phyloP scores from a whole-genome alignment of 2,888 invertebrate genomes.

The Cynaeus angustus region DNA sequence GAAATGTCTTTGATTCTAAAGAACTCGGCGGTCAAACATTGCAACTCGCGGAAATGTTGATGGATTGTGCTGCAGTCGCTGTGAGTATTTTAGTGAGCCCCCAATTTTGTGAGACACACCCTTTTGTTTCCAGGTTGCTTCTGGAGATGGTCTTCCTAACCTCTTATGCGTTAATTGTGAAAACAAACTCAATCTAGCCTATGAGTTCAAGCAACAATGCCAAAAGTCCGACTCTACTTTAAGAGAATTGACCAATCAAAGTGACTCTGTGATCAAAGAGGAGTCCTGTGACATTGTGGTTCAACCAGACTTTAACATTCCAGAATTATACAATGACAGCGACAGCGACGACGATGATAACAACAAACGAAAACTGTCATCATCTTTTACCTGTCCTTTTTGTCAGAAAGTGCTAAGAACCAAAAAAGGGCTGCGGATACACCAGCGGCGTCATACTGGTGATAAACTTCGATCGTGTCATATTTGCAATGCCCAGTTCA shows the following conservation, averaged over 20 bases:
- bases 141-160: constrained; percentile 68
- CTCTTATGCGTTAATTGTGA: constrained; percentile 67
- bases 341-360: constrained; percentile 48
- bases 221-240: constrained; percentile 69
- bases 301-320: constrained; percentile 58
- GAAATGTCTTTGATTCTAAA: constrained; percentile 67
- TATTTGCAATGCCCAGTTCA: constrained; percentile 66
- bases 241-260: constrained; percentile 60
- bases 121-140: constrained; percentile 61
- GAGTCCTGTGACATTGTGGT: constrained; percentile 59
- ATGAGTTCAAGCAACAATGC: constrained; percentile 69
- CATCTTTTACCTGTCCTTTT: constrained; percentile 62
- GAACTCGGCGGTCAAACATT: constrained; percentile 62
- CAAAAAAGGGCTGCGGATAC: constrained; percentile 69
- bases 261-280: constrained; percentile 52
- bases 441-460: constrained; percentile 81
- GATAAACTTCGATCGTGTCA: constrained; percentile 65
- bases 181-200: constrained; percentile 67
- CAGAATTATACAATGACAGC: constrained; percentile 51
- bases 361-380: constrained; percentile 42
- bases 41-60: constrained; percentile 69
- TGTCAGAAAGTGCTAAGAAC: constrained; percentile 67
- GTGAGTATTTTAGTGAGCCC: constrained; percentile 59
- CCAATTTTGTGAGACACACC: constrained; percentile 11
- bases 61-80: constrained; percentile 69